These are phyloP conservation scores for Onthophagus sagittarius DNA, from an alignment of 2,888 invertebrate species.

Conservation along the genomic window DNA sequence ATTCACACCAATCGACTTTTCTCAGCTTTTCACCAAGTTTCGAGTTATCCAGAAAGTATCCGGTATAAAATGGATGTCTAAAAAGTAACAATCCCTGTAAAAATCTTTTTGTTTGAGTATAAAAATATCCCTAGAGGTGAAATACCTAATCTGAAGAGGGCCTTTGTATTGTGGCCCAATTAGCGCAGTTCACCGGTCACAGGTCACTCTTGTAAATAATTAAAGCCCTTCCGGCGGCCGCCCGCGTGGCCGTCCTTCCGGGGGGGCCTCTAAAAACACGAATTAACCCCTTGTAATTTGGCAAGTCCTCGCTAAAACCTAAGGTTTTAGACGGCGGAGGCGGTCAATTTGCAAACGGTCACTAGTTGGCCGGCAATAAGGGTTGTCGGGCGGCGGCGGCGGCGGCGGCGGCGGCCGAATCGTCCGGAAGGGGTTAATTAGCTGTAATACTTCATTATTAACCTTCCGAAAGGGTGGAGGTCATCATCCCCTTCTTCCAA, in stretches of 20 bases:
- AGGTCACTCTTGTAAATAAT: not conserved
- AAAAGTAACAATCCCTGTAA: not conserved
- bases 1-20: too few relatives aligned
- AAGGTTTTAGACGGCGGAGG: not conserved
- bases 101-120: not conserved
- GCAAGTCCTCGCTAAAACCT: not conserved
- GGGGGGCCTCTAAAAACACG: not conserved
- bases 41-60: too few relatives aligned
- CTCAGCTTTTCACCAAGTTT: too few relatives aligned
- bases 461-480: not conserved
- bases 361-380: not conserved
- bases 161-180: not conserved
- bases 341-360: not conserved
- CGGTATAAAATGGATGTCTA: too few relatives aligned
- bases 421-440: not conserved
- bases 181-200: not conserved
- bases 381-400: not conserved
- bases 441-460: not conserved
- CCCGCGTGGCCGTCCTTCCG: not conserved
- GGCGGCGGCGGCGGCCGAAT: not conserved
- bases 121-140: not conserved
- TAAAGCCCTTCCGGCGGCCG: not conserved
- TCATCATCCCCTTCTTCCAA: not conserved
- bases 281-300: not conserved
- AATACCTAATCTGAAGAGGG: not conserved